A percentile compares a stretch with the other conserved stretches of the same genome.
Evolutionary conservation across 2,888 invertebrate genomes (phyloP).

Genomic region (Nomada ferruginata): DNA sequence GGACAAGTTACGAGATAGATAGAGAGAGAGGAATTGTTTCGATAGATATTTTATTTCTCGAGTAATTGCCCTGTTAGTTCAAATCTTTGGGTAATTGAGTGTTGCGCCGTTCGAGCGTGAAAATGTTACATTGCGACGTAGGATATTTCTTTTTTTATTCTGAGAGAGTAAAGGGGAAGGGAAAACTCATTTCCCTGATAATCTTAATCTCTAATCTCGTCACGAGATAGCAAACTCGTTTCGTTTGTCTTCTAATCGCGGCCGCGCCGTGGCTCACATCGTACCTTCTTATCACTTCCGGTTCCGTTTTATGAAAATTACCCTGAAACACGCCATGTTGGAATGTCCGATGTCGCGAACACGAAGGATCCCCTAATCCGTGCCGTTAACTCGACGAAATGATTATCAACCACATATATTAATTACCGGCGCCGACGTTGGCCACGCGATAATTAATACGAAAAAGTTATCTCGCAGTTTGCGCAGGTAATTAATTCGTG

Average conservation of each 20-base stretch:
- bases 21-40: not conserved
- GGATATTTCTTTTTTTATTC: too few species aligned
- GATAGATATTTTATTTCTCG: not conserved
- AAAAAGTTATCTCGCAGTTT: too few species aligned
- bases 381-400: not conserved
- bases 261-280: not conserved
- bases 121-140: too few species aligned
- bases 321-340: slow-evolving; percentile 1
- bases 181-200: not conserved
- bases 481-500: too few species aligned
- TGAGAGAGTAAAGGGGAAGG: not conserved
- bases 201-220: not conserved
- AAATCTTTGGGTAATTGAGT: too few species aligned
- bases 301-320: slow-evolving; percentile 11
- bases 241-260: slow-evolving; percentile 20
- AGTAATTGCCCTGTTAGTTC: too few species aligned
- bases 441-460: too few species aligned
- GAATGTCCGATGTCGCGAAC: not conserved
- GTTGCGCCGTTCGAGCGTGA: too few species aligned
- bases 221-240: not conserved
- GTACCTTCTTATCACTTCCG: not conserved
- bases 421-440: not conserved
- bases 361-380: not conserved
- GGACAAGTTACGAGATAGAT: not conserved
- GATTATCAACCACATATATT: not conserved